A percentile compares a stretch with the other conserved stretches of the same genome.
phyloP scores from a whole-genome alignment of 1,140 invertebrate genomes.

The Araneus ventricosus region DNA sequence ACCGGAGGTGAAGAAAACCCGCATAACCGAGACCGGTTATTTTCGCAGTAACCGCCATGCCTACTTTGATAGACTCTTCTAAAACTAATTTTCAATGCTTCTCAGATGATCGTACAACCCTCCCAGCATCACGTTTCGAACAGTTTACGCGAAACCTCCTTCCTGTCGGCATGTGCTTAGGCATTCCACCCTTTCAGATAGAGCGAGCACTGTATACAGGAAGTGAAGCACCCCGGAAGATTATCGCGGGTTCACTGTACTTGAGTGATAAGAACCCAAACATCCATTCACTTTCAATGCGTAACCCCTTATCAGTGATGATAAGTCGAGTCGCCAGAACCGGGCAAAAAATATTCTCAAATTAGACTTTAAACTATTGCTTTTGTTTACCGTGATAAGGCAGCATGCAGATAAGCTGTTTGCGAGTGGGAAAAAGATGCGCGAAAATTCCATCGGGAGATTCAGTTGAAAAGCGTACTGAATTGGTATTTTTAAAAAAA shows the following conservation, averaged over 20 bases:
- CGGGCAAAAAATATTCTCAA: background rate
- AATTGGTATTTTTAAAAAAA: too few species aligned
- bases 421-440: too few species aligned
- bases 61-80: too few species aligned
- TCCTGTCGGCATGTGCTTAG: background rate
- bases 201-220: background rate
- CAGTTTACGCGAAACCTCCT: background rate
- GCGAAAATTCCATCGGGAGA: too few species aligned
- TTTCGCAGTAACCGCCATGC: too few species aligned
- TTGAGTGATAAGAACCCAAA: slow-evolving; percentile 8
- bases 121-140: too few species aligned
- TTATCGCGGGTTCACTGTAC: slow-evolving; percentile 8
- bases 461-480: too few species aligned
- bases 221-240: background rate
- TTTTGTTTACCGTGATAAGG: background rate
- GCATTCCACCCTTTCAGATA: slow-evolving; percentile 13
- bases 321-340: background rate
- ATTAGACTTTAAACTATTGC: background rate
- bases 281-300: background rate
- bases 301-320: background rate
- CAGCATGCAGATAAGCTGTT: too few species aligned
- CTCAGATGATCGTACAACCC: too few species aligned
- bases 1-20: too few species aligned
- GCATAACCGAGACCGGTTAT: too few species aligned
- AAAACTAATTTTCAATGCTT: too few species aligned